Evolutionary conservation across 1,140 invertebrate genomes (phyloP), one percentile per base, ranked within the genome.

Genomic region (Saxidomus purpurata): DNA sequence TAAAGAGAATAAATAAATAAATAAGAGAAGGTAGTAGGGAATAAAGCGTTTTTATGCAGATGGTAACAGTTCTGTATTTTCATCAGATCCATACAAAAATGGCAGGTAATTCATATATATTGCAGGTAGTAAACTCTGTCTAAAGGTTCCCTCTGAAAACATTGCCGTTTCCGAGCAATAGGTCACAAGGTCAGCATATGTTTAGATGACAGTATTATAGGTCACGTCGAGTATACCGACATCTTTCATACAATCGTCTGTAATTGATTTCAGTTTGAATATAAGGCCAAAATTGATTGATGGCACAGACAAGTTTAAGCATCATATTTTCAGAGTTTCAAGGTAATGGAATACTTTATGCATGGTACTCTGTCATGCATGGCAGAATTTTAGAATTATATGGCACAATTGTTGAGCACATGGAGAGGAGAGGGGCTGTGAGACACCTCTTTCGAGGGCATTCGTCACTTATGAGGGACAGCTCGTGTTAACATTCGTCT

Each of bases 181-280:
- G 82, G 82, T 19, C 34, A 28, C 34, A 85, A 52, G 67, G n/a
- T 85, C 38, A 71, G 71, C 28, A 71, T 85, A n/a, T 85, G 49
- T 85, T 25, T 69, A 47, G 82, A 85, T 28, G 82, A 85, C 67
- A 63, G 82, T 8, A 67, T 71, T 40, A 40, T 38, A 9, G 82
- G 82, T 4, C 15, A 63, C n/a, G 1, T 3, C 6, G 52, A 15
- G 40, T 83, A 43, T 4, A 8, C 25, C 38, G 2, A 76, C 8
- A 43, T 8, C 40, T 8, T 40, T 40, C 36, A 49, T 43, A n/a
- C n/a, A n/a, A n/a, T n/a, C n/a, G n/a, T n/a, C n/a, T n/a, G 9
- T 11, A 38, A 74, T 31, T 8, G 69, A 74, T 28, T 74, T 74
- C 17, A 31, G 31, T 34, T 74, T 74, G n/a, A 47, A 80, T 11